These are phyloP conservation scores for Antennarius striatus DNA, from an alignment of 2,113 vertebrate genomes.

Conservation along the genomic window DNA sequence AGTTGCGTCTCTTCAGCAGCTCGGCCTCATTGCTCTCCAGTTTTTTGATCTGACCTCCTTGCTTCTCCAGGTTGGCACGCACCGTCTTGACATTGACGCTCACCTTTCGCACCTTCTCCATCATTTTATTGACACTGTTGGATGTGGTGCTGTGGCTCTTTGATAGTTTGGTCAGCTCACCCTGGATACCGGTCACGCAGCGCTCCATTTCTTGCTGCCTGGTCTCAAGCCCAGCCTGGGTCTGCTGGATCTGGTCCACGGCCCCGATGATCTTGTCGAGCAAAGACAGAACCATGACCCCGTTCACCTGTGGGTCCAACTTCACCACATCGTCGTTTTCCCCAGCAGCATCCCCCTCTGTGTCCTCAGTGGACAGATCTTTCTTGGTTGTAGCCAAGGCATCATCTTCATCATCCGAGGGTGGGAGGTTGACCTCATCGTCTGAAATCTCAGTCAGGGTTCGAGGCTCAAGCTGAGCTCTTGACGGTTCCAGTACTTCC, in stretches of 20 bases:
- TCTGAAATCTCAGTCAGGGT: constrained; percentile 79
- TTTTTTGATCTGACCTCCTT: constrained; percentile 95
- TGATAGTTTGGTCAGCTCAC: constrained; percentile 89
- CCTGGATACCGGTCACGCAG: constrained; percentile 91
- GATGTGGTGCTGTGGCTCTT: constrained; percentile 93
- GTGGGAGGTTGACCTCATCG: constrained; percentile 75
- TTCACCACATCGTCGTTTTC: constrained; percentile 45
- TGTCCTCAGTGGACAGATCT: constrained; percentile 40
- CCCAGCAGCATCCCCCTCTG: constrained; percentile 27
- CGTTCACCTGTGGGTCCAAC: constrained; percentile 83
- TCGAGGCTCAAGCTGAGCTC: constrained; percentile 58
- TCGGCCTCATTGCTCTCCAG: constrained; percentile 95
- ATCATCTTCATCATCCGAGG: constrained; percentile 76
- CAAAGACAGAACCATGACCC: constrained; percentile 91
- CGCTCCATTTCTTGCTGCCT: constrained; percentile 96
- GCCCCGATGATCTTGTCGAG: constrained; percentile 98
- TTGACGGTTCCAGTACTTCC: constrained; percentile 72
- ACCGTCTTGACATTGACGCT: constrained; percentile 97
- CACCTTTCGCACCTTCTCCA: constrained; percentile 97
- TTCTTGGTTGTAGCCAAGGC: constrained; percentile 37
- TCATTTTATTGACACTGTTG: constrained; percentile 93
- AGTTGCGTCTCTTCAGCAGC: constrained; percentile 95
- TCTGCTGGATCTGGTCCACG: constrained; percentile 97
- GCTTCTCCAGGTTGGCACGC: constrained; percentile 92
- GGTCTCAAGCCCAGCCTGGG: constrained; percentile 91